A percentile compares a stretch with the other conserved stretches of the same genome.
These are phyloP conservation scores for Anneissia japonica DNA, from an alignment of 35 echinoderm and acorn worm species.

Conservation along the genomic window DNA sequence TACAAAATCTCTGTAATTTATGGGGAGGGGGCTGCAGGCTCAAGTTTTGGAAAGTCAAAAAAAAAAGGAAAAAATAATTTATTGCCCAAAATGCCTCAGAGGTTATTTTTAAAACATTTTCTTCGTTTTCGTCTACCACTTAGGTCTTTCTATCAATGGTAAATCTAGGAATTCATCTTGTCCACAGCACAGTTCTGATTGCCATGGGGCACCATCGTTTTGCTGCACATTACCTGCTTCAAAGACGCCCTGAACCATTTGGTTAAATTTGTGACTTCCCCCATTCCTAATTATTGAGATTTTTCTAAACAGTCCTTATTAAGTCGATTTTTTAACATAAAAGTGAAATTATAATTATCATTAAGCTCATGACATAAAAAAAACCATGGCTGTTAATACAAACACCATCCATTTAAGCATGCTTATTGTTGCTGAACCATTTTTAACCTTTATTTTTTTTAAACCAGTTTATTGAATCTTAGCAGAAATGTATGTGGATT, in stretches of 20 bases:
- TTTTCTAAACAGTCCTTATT: conserved; percentile 17
- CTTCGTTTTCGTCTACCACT: neutral
- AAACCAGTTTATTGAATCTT: neutral
- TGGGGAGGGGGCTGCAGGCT: too few species aligned
- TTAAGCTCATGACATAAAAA: neutral
- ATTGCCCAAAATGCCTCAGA: too few species aligned
- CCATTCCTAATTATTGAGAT: neutral
- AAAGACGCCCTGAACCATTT: neutral
- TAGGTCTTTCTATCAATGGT: neutral
- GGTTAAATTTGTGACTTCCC: neutral
- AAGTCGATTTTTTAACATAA: neutral
- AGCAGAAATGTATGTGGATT: neutral
- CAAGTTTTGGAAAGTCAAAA: too few species aligned
- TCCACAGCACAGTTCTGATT: neutral
- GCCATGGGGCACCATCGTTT: neutral
- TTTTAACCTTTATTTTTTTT: neutral
- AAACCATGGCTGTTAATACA: neutral
- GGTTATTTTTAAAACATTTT: too few species aligned
- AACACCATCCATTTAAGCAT: neutral
- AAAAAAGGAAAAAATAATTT: too few species aligned
- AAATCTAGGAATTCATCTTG: neutral
- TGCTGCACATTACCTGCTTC: conserved; percentile 5
- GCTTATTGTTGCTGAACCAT: neutral
- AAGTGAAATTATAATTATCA: neutral
- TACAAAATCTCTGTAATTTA: too few species aligned